Evolutionary conservation across 2,888 invertebrate species (phyloP), one percentile per base, ranked within the genome.

Genomic region (Tuta absoluta): DNA sequence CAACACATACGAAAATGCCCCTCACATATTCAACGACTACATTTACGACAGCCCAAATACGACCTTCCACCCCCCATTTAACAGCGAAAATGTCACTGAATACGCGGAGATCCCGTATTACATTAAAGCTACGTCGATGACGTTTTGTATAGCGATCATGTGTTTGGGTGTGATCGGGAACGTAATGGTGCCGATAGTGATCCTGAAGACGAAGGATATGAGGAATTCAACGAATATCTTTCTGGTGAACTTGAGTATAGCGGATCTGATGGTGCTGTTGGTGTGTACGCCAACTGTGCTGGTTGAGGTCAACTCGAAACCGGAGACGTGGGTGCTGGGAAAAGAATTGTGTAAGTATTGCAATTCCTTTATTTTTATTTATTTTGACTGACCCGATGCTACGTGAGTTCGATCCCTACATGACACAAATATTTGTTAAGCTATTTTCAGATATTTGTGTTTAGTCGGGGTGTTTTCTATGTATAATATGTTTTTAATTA

Each of bases 211-310:
- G 62, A 97, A 97, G 83, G 98, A 98, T 82, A 97, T 98, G 97
- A 93, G 97, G 78, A 98, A 97, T 81, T 97, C 98, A 63, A 98
- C 98, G 67, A 98, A 98, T 85, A 97, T 98, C 76, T 98, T 98
- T 85, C 93, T 98, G 78, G 96, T 98, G 86, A 98, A 98, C 87
- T 92, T 98, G 79, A 98, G 98, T 83, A 94, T 98, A 49, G 98
- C 98, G 17, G 98, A 98, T 88, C 91, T 98, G 74, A 95, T 98
- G 93, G 98, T 98, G 74, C 89, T 98, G 71, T 89, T 98, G 69
- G 95, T 98, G 68, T 98, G 98, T 82, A 97, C 98, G 68, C 98
- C 98, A 8, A 97, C 98, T 0, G 97, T 98, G 38, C 93, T 98
- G 48, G 96, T 98, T n/a, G 98, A 98, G 85, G 96, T 98, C 62